Percentiles rank a stretch among this genome's conserved stretches.
Conservation (phyloP, 2,113 vertebrate genomes). For the Garra rufa region DNA sequence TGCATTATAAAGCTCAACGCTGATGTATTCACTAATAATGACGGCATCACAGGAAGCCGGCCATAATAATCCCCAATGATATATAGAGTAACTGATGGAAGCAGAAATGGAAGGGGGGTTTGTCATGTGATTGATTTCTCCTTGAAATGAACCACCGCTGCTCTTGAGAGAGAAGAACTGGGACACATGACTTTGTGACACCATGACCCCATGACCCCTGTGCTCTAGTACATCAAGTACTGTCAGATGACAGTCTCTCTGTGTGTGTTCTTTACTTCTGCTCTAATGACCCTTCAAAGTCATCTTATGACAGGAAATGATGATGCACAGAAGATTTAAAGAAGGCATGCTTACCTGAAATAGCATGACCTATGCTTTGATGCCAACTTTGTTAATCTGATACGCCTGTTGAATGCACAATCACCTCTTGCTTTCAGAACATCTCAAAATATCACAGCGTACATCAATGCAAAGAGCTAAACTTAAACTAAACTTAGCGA, state of each 20-base stretch:
- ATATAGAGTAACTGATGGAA: conserved; percentile 36
- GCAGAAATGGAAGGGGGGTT: conserved; percentile 7
- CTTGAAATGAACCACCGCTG: conserved; percentile 16
- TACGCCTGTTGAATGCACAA: background rate
- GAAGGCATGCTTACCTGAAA: background rate
- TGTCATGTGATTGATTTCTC: conserved; percentile 41
- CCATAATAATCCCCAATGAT: conserved; percentile 54
- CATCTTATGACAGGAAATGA: background rate
- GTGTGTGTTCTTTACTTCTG: conserved; percentile 28
- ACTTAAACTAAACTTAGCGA: background rate
- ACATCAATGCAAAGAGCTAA: background rate
- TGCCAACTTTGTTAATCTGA: conserved; percentile 25
- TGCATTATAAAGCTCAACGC: conserved; percentile 55
- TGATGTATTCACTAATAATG: conserved; percentile 60
- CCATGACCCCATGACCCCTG: conserved; percentile 28
- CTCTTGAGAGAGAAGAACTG: conserved; percentile 30
- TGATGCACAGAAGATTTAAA: background rate
- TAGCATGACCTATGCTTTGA: conserved; percentile 12
- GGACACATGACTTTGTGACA: conserved; percentile 25
- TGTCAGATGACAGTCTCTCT: conserved; percentile 21
- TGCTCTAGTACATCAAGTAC: conserved; percentile 7
- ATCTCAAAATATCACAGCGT: conserved; percentile 7
- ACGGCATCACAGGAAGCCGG: conserved; percentile 52
- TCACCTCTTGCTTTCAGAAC: background rate
- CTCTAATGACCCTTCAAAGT: conserved; percentile 6